A percentile compares a stretch with the other conserved stretches of the same genome.
phyloP scores from a whole-genome alignment of 2,113 vertebrate genomes.

The Nyctibius bracteatus region DNA sequence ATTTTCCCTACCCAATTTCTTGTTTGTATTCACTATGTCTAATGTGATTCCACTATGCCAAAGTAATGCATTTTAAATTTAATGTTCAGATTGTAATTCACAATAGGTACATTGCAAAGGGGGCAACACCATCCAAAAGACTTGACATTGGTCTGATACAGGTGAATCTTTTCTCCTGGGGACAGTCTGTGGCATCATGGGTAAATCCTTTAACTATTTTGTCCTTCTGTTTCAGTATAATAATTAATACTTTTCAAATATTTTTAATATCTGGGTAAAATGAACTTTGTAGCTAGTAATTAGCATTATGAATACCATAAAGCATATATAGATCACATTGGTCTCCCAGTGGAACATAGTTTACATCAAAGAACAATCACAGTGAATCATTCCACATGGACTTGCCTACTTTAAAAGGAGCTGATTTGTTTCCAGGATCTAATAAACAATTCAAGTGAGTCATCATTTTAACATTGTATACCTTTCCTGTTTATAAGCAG shows the following conservation, averaged over 20 bases:
- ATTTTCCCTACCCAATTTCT: conserved; percentile 1
- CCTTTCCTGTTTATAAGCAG: conserved; percentile 62
- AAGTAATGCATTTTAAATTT: not conserved
- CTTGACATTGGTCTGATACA: not conserved
- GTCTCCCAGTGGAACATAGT: not conserved
- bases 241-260: not conserved
- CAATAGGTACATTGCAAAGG: not conserved
- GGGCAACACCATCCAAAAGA: not conserved
- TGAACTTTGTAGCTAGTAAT: not conserved
- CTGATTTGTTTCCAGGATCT: conserved; percentile 34
- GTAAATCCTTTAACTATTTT: not conserved
- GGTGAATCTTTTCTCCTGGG: not conserved
- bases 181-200: not conserved
- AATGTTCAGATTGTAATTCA: not conserved
- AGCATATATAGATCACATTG: not conserved
- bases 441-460: conserved; percentile 52
- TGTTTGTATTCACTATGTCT: not conserved
- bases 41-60: not conserved
- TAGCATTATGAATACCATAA: not conserved
- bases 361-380: conserved; percentile 2
- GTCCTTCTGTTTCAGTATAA: not conserved
- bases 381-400: conserved; percentile 1
- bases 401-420: not conserved
- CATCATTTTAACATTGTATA: conserved; percentile 53
- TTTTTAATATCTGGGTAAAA: not conserved